phyloP scores from a whole-genome alignment of 2,113 vertebrate genomes.

The Vireo altiloquus region DNA sequence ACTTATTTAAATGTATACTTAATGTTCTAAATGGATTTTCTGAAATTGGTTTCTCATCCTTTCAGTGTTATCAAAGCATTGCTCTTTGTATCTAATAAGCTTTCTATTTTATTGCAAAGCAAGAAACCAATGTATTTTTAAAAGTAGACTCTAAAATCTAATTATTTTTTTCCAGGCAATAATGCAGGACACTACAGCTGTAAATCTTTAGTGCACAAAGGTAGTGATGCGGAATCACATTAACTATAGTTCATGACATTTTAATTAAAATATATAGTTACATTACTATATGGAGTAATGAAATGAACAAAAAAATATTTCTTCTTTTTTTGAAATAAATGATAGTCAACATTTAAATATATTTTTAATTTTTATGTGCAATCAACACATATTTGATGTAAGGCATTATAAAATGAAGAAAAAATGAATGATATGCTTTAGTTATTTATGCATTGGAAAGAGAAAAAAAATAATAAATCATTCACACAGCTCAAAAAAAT shows the following conservation, averaged over 20 bases:
- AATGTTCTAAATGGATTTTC: background rate
- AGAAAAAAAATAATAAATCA: background rate
- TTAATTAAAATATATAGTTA: constrained; percentile 1
- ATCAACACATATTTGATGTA: background rate
- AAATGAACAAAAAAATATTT: background rate
- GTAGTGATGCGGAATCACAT: background rate
- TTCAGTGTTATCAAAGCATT: background rate
- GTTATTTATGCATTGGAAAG: background rate
- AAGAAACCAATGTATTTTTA: background rate
- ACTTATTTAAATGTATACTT: background rate
- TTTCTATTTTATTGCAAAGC: background rate
- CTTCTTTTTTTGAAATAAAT: background rate
- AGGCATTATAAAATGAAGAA: background rate
- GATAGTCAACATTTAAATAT: background rate
- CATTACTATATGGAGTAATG: background rate
- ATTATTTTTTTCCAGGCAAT: background rate
- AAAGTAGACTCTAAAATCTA: background rate
- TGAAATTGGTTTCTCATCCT: background rate
- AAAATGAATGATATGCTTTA: background rate
- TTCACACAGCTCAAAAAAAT: background rate
- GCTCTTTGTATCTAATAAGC: background rate
- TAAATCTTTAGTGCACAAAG: background rate
- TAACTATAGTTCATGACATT: background rate
- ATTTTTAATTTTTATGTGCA: background rate
- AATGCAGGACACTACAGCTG: background rate